Evolutionary conservation across 1,140 invertebrate species (phyloP), one percentile per base, ranked within the genome.

Genomic region (Oryzaephilus surinamensis): DNA sequence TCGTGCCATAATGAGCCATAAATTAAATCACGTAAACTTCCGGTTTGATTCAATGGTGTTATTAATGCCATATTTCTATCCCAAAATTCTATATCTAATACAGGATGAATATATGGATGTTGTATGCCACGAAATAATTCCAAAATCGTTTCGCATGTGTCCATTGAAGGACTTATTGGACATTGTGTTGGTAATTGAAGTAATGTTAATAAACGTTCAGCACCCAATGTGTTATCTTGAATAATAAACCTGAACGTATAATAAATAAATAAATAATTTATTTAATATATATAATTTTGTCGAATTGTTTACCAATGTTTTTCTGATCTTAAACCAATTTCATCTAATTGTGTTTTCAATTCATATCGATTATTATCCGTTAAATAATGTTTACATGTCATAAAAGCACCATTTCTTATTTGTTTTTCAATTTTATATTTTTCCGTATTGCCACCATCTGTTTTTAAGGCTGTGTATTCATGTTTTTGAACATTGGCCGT

Each of bases 61-160:
- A 93, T 75, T 7, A 83, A 65, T 13, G 86, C 70, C 5, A 80
- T 73, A 62, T 75, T 74, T 44, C 42, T 43, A 52, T 66, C 55
- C 66, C 58, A 58, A 51, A 58, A 77, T 44, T 87, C 86, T 38
- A 93, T 64, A 55, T 92, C 86, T 29, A 91, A 65, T 2, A 92
- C 76, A 0, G 89, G 88, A 63, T 87, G 88, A 36, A 94, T 84
- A 58, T 93, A 92, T 0, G 90, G 89, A 65, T 93, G 89, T 60
- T 92, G 87, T 4, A 93, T 69, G 3, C 82, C 78, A 31, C 84
- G 70, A 50, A 93, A 87, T 26, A 93, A 65, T 53, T 90, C 81
- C 59, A 85, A 72, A 3, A 92, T 67, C 2, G 79, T 76, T 15
- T 73, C 70, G 40, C 71, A 66, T 0, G 72, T 80, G 19, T 63